phyloP scores from a whole-genome alignment of 1,140 invertebrate species.

The Megathymus violae region DNA sequence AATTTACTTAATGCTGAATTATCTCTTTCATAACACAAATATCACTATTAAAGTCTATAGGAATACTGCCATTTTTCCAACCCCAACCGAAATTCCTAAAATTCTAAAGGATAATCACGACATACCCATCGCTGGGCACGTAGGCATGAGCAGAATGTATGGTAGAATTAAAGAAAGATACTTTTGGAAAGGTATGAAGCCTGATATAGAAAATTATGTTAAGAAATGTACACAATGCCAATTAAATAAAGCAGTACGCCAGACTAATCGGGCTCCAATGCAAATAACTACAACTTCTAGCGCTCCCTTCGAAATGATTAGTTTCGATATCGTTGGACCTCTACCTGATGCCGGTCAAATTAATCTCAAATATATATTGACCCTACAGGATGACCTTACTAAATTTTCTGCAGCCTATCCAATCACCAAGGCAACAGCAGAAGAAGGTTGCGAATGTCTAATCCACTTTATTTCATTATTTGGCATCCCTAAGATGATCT shows the following conservation, averaged over 20 bases:
- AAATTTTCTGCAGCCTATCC: slow-evolving; percentile 27
- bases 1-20: slow-evolving; percentile 27
- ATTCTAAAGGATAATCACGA: slow-evolving; percentile 23
- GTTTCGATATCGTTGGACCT: slow-evolving; percentile 33
- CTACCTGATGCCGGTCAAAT: slow-evolving; percentile 14
- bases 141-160: slow-evolving; percentile 29
- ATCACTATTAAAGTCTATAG: slow-evolving; percentile 19
- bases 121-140: neutral
- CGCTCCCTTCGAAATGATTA: slow-evolving; percentile 16
- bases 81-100: slow-evolving; percentile 13
- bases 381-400: slow-evolving; percentile 17
- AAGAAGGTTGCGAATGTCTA: slow-evolving; percentile 26
- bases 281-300: slow-evolving; percentile 29
- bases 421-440: slow-evolving; percentile 15
- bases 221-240: slow-evolving; percentile 39
- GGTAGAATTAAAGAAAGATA: slow-evolving; percentile 44
- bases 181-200: slow-evolving; percentile 58
- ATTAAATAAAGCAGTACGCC: slow-evolving; percentile 36
- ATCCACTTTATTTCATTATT: slow-evolving; percentile 29
- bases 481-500: slow-evolving; percentile 25
- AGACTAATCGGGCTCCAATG: slow-evolving; percentile 33
- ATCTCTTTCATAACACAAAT: slow-evolving; percentile 12
- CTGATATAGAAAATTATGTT: slow-evolving; percentile 55
- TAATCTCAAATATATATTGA: slow-evolving; percentile 19
- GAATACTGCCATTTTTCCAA: slow-evolving; percentile 23